A percentile compares a stretch with the other conserved stretches of the same genome.
Conservation (phyloP, 2,888 invertebrate genomes). For the Cataglyphis albicans region DNA sequence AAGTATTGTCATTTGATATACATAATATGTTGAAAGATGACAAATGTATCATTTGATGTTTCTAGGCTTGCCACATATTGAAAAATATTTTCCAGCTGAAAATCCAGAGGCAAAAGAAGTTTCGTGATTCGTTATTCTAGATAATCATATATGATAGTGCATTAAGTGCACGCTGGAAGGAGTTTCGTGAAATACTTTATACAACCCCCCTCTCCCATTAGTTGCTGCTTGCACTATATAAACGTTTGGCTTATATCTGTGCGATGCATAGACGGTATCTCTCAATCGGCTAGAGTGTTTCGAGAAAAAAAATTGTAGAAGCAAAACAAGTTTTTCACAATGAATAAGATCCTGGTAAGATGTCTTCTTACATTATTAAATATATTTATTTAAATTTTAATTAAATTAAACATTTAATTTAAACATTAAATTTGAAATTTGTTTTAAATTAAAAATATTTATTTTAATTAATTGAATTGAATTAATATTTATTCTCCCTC, state of each 20-base stretch:
- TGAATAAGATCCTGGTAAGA: conserved; percentile 76
- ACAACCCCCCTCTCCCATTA: conserved; percentile 75
- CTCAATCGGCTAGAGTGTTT: conserved; percentile 38
- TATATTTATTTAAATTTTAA: conserved; percentile 1
- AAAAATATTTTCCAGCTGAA: background rate
- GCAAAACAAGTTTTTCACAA: conserved; percentile 46
- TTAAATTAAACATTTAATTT: background rate
- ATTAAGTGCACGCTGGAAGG: conserved; percentile 57
- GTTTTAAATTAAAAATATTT: background rate
- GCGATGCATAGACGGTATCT: conserved; percentile 67
- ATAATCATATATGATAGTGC: conserved; percentile 13
- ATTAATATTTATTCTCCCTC: background rate
- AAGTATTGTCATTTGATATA: background rate
- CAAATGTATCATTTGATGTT: background rate
- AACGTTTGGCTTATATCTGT: conserved; percentile 64
- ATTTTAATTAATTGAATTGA: background rate
- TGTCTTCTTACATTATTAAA: background rate
- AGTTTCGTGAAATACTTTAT: conserved; percentile 77
- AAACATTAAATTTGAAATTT: background rate
- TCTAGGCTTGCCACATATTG: background rate
- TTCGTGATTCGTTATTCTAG: conserved; percentile 1
- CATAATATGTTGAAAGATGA: background rate
- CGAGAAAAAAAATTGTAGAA: conserved; percentile 10
- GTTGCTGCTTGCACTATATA: conserved; percentile 76
- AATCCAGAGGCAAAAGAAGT: background rate